A percentile compares a stretch with the other conserved stretches of the same genome.
Conservation (phyloP, 92 coral and sea anemone genomes). For the Virgularia gustaviana region DNA sequence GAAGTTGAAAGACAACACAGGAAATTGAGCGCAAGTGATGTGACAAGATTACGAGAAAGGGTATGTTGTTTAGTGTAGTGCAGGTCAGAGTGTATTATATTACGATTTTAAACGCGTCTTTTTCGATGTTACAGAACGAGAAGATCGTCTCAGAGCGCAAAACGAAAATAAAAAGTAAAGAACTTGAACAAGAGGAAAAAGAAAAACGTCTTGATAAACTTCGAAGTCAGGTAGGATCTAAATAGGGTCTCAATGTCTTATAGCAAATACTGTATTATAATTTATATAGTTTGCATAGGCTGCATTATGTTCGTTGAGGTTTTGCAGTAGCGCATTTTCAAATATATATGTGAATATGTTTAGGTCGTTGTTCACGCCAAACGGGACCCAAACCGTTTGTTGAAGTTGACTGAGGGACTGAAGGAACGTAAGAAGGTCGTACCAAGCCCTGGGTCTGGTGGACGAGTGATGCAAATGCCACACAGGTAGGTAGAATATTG, state of each 20-base stretch:
- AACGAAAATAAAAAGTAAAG: constrained; percentile 60
- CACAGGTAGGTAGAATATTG: constrained; percentile 79
- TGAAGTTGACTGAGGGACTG: constrained; percentile 84
- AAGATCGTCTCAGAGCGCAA: constrained; percentile 76
- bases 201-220: constrained; percentile 85
- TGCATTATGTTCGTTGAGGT: no score
- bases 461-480: constrained; percentile 76
- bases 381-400: constrained; percentile 89
- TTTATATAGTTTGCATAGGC: no score
- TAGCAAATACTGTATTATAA: neutral
- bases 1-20: constrained; percentile 60
- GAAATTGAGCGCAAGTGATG: constrained; percentile 63
- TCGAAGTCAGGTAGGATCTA: constrained; percentile 67
- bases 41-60: constrained; percentile 74
- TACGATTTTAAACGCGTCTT: neutral
- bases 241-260: no score
- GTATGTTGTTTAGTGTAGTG: constrained; percentile 46
- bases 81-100: neutral
- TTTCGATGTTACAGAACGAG: constrained; percentile 56
- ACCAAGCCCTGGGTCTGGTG: constrained; percentile 51
- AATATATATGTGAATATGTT: no score
- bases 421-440: constrained; percentile 85
- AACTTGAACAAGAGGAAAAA: constrained; percentile 68
- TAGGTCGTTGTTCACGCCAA: constrained; percentile 87
- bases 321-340: no score